Evolutionary conservation across 2,888 invertebrate species (phyloP), one percentile per base, ranked within the genome.

Genomic region (Spisula solida): DNA sequence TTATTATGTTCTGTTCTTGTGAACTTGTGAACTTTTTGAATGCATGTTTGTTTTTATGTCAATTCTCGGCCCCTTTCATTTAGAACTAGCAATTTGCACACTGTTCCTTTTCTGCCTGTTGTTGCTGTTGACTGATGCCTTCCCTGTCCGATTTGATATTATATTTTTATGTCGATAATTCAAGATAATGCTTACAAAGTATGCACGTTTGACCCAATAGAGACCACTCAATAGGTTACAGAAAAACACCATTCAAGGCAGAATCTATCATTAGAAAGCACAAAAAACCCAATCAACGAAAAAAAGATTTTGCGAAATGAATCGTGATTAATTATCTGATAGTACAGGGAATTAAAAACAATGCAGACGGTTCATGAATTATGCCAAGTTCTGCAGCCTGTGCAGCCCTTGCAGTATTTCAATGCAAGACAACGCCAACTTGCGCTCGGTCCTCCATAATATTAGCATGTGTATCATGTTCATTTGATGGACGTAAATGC

Each of bases 401-500:
- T 25, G 25, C 60, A 25, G 6, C 60, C 60, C 20, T 25, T 6
- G 25, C 25, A 5, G 60, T 25, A 66, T 25, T 66, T 66, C 60
- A 66, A 66, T 25, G 25, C 60, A 66, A 66, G 60, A 10, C 60
- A 25, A 66, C 25, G 25, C n/a, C 2, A 41, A 8, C 8, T 8
- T 5, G 8, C 41, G 8, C 41, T 41, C 2, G n/a, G n/a, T 5
- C 41, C 41, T 2, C 41, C 2, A 8, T 41, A 5, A 47, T 48
- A n/a, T 80, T 47, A 47, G 16, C 34, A 85, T 56, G n/a, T 34
- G 34, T 85, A 34, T 79, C 79, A 78, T 79, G 85, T 79, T 18
- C 78, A 55, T 78, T 34, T 85, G 85, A 85, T 79, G 79, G 85
- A 79, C 85, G 78, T 75, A 16, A 41, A 47, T 48, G 56, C 83